Conservation (phyloP, 2,113 vertebrate species). For the Melospiza melodia region DNA sequence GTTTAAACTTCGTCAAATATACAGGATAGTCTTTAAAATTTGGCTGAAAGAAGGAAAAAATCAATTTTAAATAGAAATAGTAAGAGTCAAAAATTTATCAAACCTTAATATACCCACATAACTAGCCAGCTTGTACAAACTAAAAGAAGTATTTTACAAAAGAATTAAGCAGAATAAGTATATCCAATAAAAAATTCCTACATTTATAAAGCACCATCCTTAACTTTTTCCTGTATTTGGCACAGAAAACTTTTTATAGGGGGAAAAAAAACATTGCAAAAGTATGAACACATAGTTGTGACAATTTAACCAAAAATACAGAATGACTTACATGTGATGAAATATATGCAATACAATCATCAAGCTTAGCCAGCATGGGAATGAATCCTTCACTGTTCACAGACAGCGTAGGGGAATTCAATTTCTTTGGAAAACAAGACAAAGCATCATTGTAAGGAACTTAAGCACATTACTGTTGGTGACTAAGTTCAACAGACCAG, state of each 20-base stretch:
- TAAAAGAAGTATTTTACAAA: background rate
- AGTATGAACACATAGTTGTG: background rate
- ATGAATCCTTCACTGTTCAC: constrained; percentile 98
- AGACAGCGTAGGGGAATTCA: constrained; percentile 92
- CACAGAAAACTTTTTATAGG: background rate
- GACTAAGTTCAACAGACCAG: rapidly evolving
- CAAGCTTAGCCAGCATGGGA: constrained; percentile 93
- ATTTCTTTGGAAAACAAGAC: constrained; percentile 81
- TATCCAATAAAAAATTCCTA: background rate
- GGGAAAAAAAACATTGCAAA: background rate
- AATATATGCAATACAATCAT: constrained; percentile 96
- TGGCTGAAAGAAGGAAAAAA: constrained; percentile 80
- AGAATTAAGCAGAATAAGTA: background rate
- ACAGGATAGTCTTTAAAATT: constrained; percentile 96
- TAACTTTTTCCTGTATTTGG: background rate
- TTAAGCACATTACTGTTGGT: background rate
- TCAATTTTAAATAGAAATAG: background rate
- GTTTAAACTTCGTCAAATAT: constrained; percentile 91
- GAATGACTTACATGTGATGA: constrained; percentile 90
- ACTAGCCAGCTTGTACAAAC: background rate
- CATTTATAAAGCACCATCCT: background rate
- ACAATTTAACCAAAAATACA: background rate
- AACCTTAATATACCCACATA: background rate
- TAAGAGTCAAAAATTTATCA: background rate
- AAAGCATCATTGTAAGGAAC: background rate